Evolutionary conservation across 2,113 vertebrate genomes (phyloP).

Genomic region (Strix aluco): DNA sequence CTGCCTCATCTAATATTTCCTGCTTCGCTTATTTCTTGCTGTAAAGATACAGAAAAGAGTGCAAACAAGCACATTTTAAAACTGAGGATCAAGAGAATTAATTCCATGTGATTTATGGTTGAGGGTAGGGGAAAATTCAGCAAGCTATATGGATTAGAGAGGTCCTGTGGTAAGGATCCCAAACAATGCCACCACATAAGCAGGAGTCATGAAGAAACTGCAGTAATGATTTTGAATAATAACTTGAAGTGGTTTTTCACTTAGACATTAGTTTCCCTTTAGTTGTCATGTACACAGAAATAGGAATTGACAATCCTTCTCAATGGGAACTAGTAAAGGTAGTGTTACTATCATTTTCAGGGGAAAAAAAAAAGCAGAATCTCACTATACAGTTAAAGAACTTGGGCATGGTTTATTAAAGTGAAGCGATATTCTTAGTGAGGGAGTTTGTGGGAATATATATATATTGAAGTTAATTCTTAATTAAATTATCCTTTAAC

Average conservation of each 20-base stretch:
- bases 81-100: neutral
- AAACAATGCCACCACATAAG: neutral
- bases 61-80: neutral
- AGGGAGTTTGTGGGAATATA: neutral
- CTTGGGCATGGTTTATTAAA: neutral
- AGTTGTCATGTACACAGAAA: neutral
- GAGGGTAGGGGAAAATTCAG: neutral
- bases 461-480: neutral
- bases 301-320: neutral
- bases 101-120: neutral
- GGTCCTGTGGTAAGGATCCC: neutral
- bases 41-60: neutral
- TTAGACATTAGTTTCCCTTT: neutral
- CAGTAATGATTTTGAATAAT: neutral
- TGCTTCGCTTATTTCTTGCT: neutral
- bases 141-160: neutral
- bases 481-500: neutral
- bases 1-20: neutral
- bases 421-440: neutral
- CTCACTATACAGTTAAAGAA: neutral
- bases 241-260: neutral
- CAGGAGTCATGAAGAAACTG: neutral
- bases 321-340: neutral
- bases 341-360: fast-evolving
- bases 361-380: neutral